Evolutionary conservation across 2,113 vertebrate genomes (phyloP).

Genomic region (Passer montanus): DNA sequence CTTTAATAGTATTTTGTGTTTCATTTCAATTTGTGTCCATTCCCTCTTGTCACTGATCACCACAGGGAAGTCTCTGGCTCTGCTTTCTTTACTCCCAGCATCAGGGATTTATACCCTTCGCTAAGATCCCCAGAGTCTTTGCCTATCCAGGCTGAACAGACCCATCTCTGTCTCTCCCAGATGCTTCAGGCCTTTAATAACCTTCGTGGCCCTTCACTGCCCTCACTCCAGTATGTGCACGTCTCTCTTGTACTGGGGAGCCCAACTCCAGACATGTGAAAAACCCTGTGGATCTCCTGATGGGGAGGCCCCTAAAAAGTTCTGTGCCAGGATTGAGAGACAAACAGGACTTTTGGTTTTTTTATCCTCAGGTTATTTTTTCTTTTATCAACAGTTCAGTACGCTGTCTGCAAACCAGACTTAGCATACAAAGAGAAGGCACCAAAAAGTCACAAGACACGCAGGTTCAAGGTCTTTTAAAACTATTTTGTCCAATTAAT

Average conservation of each 20-base stretch:
- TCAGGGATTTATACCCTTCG: not conserved
- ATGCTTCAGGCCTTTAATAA: not conserved
- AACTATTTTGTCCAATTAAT: not conserved
- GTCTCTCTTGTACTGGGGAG: too few relatives aligned
- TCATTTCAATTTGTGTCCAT: not conserved
- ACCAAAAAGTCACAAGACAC: not conserved
- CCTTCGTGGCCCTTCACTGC: not conserved
- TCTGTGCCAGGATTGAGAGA: not conserved
- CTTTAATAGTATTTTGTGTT: not conserved
- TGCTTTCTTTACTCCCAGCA: not conserved
- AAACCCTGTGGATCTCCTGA: accelerated
- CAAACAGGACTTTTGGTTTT: not conserved
- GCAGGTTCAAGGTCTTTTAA: not conserved
- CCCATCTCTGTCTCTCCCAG: not conserved
- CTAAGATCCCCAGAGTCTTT: not conserved
- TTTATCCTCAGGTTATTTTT: not conserved
- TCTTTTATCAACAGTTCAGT: not conserved
- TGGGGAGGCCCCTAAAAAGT: not conserved
- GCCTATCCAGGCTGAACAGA: not conserved
- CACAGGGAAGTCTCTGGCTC: not conserved
- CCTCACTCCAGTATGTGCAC: too few relatives aligned
- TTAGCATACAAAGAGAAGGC: not conserved
- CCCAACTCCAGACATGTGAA: not conserved
- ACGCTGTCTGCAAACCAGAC: not conserved
- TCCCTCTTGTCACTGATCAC: not conserved